Base-by-base conservation (phyloP, 2,113 vertebrate genomes). In the Pangasianodon hypophthalmus region DNA sequence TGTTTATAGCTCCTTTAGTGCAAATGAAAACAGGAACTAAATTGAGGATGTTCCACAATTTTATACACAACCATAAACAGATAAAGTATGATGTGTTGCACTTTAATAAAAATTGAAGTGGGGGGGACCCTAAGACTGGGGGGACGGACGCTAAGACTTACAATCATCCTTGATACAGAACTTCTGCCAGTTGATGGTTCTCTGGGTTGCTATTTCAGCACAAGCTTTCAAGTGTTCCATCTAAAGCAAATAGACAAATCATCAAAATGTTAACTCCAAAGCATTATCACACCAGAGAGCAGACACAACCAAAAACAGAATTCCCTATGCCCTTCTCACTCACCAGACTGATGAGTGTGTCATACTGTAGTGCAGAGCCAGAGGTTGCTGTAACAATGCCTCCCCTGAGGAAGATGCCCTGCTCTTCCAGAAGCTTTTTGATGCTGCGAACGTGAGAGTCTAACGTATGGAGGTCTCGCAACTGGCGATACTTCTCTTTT, bases 91-190 rank as follows among this genome's bases (percentile, higher is more conserved):
- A 46, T 19, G 16, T 44, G 18, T 24, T 75, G 48, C 48, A 48
- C 3, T 26, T 26, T 46, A 11, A 26, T 48, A 11, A 48, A 79
- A 46, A 75, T 4, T 2, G n/a, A n/a, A n/a, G n/a, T n/a, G n/a
- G n/a, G n/a, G n/a, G n/a, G n/a, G n/a, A n/a, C n/a, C n/a, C n/a
- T n/a, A n/a, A n/a, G n/a, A n/a, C n/a, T n/a, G n/a, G n/a, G n/a
- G n/a, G n/a, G n/a, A n/a, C n/a, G n/a, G n/a, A n/a, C n/a, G n/a
- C n/a, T 14, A 60, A 44, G 37, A 95, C 98, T 97, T 95, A 99
- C 98, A 99, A 92, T 99, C 98, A 4, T 99, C 98, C 94, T 99
- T 99, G 94, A 99, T 97, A 94, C 98, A 99, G 94, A 99, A 99
- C 79, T 99, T 99, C 95, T 99, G 98, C 98, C 98, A 99, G 96